These are phyloP conservation scores for Cephus cinctus DNA, from an alignment of 1,140 invertebrate genomes.

Conservation along the genomic window DNA sequence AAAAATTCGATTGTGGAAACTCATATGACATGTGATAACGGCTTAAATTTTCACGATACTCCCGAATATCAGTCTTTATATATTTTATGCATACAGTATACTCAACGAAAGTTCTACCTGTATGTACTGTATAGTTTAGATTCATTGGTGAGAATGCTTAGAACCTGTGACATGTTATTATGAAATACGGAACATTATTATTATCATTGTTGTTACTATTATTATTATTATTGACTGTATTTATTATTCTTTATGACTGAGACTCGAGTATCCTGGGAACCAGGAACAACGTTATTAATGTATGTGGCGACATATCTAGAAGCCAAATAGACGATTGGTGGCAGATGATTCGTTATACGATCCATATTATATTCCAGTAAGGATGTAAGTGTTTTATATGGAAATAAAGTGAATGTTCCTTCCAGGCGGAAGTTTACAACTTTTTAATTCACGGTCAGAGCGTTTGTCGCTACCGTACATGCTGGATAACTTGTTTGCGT, in stretches of 20 bases:
- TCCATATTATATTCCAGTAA: conserved; percentile 14
- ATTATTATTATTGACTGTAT: not conserved
- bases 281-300: not conserved
- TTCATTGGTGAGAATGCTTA: too few relatives aligned
- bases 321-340: not conserved
- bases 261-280: not conserved
- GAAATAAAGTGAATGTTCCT: conserved; percentile 25
- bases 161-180: too few relatives aligned
- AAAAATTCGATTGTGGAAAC: too few relatives aligned
- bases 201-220: not conserved
- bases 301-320: not conserved
- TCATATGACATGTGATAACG: too few relatives aligned
- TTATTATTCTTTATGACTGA: not conserved
- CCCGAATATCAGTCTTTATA: too few relatives aligned
- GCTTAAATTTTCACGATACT: too few relatives aligned
- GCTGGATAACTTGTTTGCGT: not conserved
- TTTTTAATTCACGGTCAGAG: conserved; percentile 6
- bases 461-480: not conserved
- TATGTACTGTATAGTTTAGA: too few relatives aligned
- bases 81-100: too few relatives aligned
- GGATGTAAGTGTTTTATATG: conserved; percentile 26
- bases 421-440: conserved; percentile 3
- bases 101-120: too few relatives aligned
- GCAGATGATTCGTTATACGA: not conserved
- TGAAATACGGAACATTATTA: conserved; percentile 5